Evolutionary conservation across 2,113 vertebrate genomes (phyloP).

Genomic region (Bos javanicus): DNA sequence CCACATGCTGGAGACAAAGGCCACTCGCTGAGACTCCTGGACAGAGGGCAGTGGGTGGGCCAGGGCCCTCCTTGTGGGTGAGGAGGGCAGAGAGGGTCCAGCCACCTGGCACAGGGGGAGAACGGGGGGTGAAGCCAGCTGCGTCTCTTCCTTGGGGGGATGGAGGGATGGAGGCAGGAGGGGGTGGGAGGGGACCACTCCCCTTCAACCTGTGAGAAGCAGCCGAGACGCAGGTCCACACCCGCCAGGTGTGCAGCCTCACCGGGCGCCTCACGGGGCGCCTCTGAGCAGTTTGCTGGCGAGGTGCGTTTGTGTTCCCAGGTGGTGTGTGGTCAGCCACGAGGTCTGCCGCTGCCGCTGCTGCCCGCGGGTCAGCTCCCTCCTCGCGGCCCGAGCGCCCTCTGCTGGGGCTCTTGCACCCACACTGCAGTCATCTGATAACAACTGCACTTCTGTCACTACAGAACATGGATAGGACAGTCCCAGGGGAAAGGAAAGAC

Average conservation of each 20-base stretch:
- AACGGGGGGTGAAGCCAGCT: not conserved
- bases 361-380: not conserved
- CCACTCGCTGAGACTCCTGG: not conserved
- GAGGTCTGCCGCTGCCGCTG: not conserved
- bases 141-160: not conserved
- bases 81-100: not conserved
- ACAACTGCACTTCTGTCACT: not conserved
- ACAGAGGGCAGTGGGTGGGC: not conserved
- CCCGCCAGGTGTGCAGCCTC: not conserved
- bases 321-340: not conserved
- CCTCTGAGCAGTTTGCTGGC: not conserved
- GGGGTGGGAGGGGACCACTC: not conserved
- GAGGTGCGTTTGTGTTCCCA: not conserved
- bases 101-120: not conserved
- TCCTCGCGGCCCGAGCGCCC: not conserved
- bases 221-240: not conserved
- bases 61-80: not conserved
- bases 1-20: not conserved
- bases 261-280: fast-evolving
- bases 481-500: not conserved
- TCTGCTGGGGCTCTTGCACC: not conserved
- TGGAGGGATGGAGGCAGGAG: not conserved
- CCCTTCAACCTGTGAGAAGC: not conserved
- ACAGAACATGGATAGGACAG: not conserved
- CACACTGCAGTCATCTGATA: no score